Evolutionary conservation across 2,113 vertebrate species (phyloP).

Genomic region (Melozone crissalis): DNA sequence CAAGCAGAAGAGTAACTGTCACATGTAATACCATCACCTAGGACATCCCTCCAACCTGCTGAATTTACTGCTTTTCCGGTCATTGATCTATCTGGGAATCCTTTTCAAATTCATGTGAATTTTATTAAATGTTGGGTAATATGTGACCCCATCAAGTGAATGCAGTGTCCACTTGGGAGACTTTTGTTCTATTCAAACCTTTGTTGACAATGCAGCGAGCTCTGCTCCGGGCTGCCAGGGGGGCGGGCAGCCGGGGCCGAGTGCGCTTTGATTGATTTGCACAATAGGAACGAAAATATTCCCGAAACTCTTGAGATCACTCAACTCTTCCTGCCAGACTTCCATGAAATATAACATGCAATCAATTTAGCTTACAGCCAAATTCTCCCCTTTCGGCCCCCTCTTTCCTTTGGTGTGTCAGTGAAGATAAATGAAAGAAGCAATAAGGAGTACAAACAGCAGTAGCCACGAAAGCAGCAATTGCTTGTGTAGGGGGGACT

Average conservation of each 20-base stretch:
- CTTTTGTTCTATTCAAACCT: constrained; percentile 54
- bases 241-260: neutral
- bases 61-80: constrained; percentile 2
- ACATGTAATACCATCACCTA: neutral
- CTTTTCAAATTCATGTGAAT: constrained; percentile 45
- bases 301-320: constrained; percentile 55
- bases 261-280: constrained; percentile 54
- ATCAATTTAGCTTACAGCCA: constrained; percentile 71
- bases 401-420: constrained; percentile 71
- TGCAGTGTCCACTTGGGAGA: constrained; percentile 41
- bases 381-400: constrained; percentile 48
- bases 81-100: neutral
- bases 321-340: constrained; percentile 66
- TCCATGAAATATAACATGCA: constrained; percentile 70
- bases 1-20: neutral
- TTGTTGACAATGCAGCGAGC: constrained; percentile 11
- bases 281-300: constrained; percentile 66
- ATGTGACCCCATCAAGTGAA: constrained; percentile 45
- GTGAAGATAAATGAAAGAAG: constrained; percentile 69
- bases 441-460: constrained; percentile 64
- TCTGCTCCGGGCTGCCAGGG: neutral
- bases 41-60: neutral
- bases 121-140: constrained; percentile 55
- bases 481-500: constrained; percentile 35
- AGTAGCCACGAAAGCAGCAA: constrained; percentile 62